Evolutionary conservation across 1,140 invertebrate species (phyloP).

Genomic region (Leptopilina clavipes): DNA sequence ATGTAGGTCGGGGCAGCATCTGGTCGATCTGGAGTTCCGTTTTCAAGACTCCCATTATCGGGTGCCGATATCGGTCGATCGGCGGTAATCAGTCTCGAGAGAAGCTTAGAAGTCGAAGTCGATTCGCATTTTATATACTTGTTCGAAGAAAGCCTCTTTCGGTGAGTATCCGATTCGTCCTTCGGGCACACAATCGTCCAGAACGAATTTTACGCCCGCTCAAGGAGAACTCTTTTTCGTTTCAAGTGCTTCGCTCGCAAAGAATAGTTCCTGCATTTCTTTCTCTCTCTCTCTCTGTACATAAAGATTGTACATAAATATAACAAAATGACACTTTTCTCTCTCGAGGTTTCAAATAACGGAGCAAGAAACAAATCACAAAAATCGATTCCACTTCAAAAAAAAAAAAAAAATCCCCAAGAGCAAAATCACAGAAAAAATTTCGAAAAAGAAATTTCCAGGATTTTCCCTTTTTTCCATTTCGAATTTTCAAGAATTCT

Average conservation of each 20-base stretch:
- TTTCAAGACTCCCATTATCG: conserved; percentile 28
- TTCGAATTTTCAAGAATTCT: too few relatives aligned
- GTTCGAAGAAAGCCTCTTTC: conserved; percentile 26
- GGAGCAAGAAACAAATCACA: too few relatives aligned
- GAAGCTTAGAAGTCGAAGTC: conserved; percentile 32
- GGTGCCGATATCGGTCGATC: conserved; percentile 25
- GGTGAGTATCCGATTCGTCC: conserved; percentile 32
- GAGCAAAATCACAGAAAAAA: too few relatives aligned
- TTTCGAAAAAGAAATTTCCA: too few relatives aligned
- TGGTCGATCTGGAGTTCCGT: conserved; percentile 20
- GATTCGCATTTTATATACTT: conserved; percentile 18
- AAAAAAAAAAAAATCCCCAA: too few relatives aligned
- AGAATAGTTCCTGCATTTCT: conserved; percentile 33
- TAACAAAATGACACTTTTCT: background rate
- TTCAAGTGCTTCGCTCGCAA: conserved; percentile 43
- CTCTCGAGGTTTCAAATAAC: background rate
- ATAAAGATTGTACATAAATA: background rate
- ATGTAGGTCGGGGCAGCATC: conserved; percentile 31
- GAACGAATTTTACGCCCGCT: conserved; percentile 49
- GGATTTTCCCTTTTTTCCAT: too few relatives aligned
- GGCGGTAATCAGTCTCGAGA: conserved; percentile 28
- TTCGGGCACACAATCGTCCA: conserved; percentile 38
- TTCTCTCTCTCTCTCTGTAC: too few relatives aligned
- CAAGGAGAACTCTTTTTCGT: conserved; percentile 39
- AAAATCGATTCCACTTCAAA: too few relatives aligned